Evolutionary conservation across 2,113 vertebrate species (phyloP).

Genomic region (Prionailurus viverrinus): DNA sequence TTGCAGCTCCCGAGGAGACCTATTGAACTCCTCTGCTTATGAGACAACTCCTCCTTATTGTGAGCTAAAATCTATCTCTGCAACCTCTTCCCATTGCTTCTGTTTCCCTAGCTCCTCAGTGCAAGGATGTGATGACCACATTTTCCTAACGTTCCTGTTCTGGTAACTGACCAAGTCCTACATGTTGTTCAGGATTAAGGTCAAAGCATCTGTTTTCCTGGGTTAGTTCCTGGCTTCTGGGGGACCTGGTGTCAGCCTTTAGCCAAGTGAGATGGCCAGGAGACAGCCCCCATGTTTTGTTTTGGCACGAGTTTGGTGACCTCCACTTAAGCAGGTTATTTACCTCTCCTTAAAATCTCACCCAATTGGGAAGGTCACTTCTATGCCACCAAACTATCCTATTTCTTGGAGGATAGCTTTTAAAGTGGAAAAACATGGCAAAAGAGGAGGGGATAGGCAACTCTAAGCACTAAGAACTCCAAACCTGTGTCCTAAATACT

Average conservation of each 20-base stretch:
- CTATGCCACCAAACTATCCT: neutral
- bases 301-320: neutral
- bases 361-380: neutral
- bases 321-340: neutral
- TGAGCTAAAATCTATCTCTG: neutral
- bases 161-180: neutral
- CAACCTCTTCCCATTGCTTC: neutral
- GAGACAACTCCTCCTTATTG: neutral
- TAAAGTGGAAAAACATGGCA: neutral
- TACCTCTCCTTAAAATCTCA: neutral
- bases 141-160: neutral
- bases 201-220: neutral
- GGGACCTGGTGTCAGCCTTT: neutral
- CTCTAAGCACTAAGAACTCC: neutral
- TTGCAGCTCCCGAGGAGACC: neutral
- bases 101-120: neutral
- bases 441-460: neutral
- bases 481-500: neutral
- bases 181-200: neutral
- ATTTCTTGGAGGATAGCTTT: neutral
- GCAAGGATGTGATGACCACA: neutral
- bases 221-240: neutral
- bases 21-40: neutral
- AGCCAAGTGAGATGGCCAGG: neutral
- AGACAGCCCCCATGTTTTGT: neutral